Base-by-base conservation (phyloP, 2,888 invertebrate genomes). In the Mythimna impura region DNA sequence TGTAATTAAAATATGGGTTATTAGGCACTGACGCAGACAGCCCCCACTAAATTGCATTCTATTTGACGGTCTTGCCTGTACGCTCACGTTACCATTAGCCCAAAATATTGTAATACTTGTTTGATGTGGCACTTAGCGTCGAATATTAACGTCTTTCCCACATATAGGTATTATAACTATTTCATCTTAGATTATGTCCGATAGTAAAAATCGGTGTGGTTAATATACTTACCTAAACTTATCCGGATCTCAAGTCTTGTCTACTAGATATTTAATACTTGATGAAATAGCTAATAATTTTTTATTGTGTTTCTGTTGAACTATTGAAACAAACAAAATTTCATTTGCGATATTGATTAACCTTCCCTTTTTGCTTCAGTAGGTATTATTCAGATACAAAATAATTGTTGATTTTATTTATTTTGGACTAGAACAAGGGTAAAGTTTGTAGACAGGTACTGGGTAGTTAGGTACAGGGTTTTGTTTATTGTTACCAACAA, bases 81-180 rank as follows among this genome's bases (percentile, higher is more conserved):
- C n/a, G 12, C 22, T 62, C 55, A 30, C 52, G 25, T 50, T 50
- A 52, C 52, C 52, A 30, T 62, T 55, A 58, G 22, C 40, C 17
- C 50, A 67, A 71, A 57, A 65, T 66, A 62, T 58, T 54, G 36
- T 36, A 43, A n/a, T 65, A 58, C 55, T 61, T 65, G 52, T 62
- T 66, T 76, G 52, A 62, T 68, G 36, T 58, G 17, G 57, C 25
- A 36, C 30, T 78, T 65, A 76, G n/a, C 63, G 25, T 12, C 34
- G 14, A 61, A 30, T 64, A 68, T 73, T 54, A 52, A 58, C 34
- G 50, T 43, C 34, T 30, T 40, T 34, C 20, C n/a, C n/a, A 12
- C 22, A 30, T 57, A 30, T 6, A n/a, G 25, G 55, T 36, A 60
- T 43, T 79, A 57, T n/a, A 58, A 43, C 22, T 36, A 66, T 66